Evolutionary conservation across 2,113 vertebrate genomes (phyloP).

Genomic region (Atractosteus spatula): DNA sequence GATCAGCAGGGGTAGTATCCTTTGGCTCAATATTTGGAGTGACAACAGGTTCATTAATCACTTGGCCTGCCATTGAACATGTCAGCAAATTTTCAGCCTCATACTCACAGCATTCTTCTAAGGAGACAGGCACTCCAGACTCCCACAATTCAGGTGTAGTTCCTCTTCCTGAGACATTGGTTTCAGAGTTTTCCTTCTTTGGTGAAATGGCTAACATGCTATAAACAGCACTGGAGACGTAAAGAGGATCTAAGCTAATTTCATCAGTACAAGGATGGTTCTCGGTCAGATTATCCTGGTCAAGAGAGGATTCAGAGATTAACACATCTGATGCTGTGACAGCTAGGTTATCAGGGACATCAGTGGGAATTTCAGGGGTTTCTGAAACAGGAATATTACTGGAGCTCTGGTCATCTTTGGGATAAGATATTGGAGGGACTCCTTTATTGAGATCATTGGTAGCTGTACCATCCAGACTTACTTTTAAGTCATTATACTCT

Average conservation of each 20-base stretch:
- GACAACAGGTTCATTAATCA: slow-evolving; percentile 42
- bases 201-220: slow-evolving; percentile 68
- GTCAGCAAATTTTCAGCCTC: slow-evolving; percentile 59
- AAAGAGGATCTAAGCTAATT: slow-evolving; percentile 44
- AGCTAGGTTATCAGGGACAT: slow-evolving; percentile 60
- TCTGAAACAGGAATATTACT: slow-evolving; percentile 70
- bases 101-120: slow-evolving; percentile 55
- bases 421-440: slow-evolving; percentile 57
- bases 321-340: slow-evolving; percentile 48
- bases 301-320: slow-evolving; percentile 49
- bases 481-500: slow-evolving; percentile 34
- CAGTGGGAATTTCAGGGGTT: slow-evolving; percentile 55
- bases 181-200: slow-evolving; percentile 74
- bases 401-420: slow-evolving; percentile 63
- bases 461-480: slow-evolving; percentile 43
- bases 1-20: slow-evolving; percentile 45
- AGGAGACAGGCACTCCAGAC: slow-evolving; percentile 49
- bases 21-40: slow-evolving; percentile 43
- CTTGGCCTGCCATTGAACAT: slow-evolving; percentile 50
- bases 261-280: slow-evolving; percentile 61
- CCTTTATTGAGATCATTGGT: slow-evolving; percentile 77
- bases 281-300: slow-evolving; percentile 70
- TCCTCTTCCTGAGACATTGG: slow-evolving; percentile 35
- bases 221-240: slow-evolving; percentile 52
- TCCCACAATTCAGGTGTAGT: slow-evolving; percentile 46